Conservation (phyloP, 2,797 vertebrate species). For the Pelochelys cantorii region DNA sequence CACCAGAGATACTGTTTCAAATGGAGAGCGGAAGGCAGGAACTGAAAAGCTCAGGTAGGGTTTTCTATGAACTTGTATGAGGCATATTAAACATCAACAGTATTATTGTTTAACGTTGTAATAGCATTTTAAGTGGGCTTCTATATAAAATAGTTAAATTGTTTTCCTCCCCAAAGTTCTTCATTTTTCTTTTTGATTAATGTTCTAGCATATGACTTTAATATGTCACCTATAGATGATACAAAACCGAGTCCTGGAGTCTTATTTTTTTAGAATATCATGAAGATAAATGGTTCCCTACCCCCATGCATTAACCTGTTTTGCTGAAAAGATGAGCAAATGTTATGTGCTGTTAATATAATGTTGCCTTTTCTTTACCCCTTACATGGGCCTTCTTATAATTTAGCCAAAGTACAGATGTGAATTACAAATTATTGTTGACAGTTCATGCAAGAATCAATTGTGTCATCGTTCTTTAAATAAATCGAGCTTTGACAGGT, state of each 20-base stretch:
- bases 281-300: neutral
- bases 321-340: neutral
- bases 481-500: neutral
- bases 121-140: neutral
- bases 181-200: neutral
- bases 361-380: rapidly evolving
- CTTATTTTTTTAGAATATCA: slow-evolving; percentile 27
- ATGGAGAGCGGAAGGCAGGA: slow-evolving; percentile 64
- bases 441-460: slow-evolving; percentile 10
- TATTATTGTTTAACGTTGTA: neutral
- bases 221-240: neutral
- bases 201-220: neutral
- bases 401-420: neutral
- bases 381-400: neutral
- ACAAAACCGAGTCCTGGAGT: neutral
- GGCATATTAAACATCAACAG: slow-evolving; percentile 36
- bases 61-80: slow-evolving; percentile 39
- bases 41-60: slow-evolving; percentile 69
- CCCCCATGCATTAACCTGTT: neutral
- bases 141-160: neutral
- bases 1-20: slow-evolving; percentile 75
- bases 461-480: slow-evolving; percentile 1
- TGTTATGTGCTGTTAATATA: neutral
- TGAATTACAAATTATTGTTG: slow-evolving; percentile 18
- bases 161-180: neutral